A percentile compares a stretch with the other conserved stretches of the same genome.
Evolutionary conservation across 2,797 vertebrate species (phyloP).

Genomic region (Threskiornis aethiopicus): DNA sequence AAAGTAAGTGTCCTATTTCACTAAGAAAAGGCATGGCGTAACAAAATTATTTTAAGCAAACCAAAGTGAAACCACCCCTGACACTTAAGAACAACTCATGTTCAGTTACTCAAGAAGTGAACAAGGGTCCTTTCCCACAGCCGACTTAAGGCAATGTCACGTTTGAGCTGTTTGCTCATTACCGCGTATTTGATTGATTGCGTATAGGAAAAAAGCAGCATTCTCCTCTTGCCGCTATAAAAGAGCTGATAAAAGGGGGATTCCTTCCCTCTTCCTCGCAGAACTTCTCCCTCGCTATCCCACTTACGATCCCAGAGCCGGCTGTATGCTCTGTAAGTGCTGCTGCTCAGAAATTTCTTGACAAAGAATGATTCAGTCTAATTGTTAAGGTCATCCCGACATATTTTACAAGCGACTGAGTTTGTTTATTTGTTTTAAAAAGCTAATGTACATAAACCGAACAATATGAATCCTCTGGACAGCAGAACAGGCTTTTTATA

Average conservation of each 20-base stretch:
- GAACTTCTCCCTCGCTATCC: neutral
- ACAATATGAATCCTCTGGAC: neutral
- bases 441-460: neutral
- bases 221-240: rapidly evolving
- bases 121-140: neutral
- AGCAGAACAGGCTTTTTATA: neutral
- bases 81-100: rapidly evolving
- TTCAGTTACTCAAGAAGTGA: neutral
- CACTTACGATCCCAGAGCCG: rapidly evolving
- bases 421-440: neutral
- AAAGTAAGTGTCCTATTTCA: neutral
- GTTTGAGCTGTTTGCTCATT: neutral
- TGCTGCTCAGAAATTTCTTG: neutral
- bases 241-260: neutral
- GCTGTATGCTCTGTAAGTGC: rapidly evolving
- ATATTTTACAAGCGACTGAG: neutral
- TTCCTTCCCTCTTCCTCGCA: neutral
- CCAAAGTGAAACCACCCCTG: neutral
- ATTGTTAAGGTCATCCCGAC: neutral
- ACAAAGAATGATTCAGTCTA: neutral
- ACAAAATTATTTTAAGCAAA: rapidly evolving
- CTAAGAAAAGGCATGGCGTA: rapidly evolving
- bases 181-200: rapidly evolving
- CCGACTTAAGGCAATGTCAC: rapidly evolving
- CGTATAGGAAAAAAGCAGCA: neutral